Base-by-base conservation (phyloP, 1,140 invertebrate genomes). In the Drosophila ogumai region DNA sequence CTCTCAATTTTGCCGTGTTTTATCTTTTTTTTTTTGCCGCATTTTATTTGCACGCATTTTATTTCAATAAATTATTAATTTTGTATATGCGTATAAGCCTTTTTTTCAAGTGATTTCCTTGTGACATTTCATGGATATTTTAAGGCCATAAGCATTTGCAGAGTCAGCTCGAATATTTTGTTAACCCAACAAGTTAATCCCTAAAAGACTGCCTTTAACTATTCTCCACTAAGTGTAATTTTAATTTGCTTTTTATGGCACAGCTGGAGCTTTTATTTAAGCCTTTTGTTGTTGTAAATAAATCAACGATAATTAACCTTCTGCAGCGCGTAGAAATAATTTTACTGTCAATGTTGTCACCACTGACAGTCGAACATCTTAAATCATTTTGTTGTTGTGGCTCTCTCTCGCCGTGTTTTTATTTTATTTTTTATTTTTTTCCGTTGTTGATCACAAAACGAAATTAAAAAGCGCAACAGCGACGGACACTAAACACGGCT, bases 261-360 rank as follows among this genome's bases (percentile, higher is more conserved):
- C 67, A 72, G 64, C 68, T 57, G 64, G 64, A 67, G 50, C 17
- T 46, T 63, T 28, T 47, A 38, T 55, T 55, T 55, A 9, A 10
- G 22, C 25, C 13, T 40, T 44, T 76, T 63, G 32, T 72, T 64
- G 55, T 85, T 88, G 81, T 90, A 88, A 88, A 88, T 88, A 88
- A 88, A 88, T 91, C 82, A 91, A 81, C 68, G 75, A 91, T 91
- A 91, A 91, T 91, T 91, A 91, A 91, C 88, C 88, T 91, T 75
- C 82, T 63, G 75, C 79, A 74, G 84, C 68, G 81, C 67, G 79
- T 82, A 79, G 78, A 91, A 87, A 91, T 91, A 87, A 91, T 91
- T 91, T 91, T 87, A 91, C 78, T 88, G 88, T 91, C 88, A 91
- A 72, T 81, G 82, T 78, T 90, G 82, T 87, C 88, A 91, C 67